phyloP scores from a whole-genome alignment of 2,797 vertebrate genomes.

The Melanotaenia trifasciata region DNA sequence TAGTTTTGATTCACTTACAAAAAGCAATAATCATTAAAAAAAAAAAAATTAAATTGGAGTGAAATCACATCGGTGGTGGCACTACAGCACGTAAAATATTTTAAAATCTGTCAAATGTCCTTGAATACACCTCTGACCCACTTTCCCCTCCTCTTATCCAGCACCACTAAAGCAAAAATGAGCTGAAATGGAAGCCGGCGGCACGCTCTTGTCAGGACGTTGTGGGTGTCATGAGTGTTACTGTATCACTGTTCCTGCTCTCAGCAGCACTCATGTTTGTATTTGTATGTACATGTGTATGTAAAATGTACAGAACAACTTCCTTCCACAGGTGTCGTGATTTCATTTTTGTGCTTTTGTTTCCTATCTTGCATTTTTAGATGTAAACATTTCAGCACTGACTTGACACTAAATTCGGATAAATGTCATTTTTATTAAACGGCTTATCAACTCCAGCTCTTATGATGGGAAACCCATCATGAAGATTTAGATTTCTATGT shows the following conservation, averaged over 20 bases:
- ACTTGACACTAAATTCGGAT: constrained; percentile 11
- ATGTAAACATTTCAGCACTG: constrained; percentile 4
- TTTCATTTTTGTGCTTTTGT: constrained; percentile 24
- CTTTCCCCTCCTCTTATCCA: background rate
- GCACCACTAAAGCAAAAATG: background rate
- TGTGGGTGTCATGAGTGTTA: constrained; percentile 16
- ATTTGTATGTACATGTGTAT: constrained; percentile 39
- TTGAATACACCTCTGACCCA: constrained; percentile 11
- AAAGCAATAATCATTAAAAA: constrained; percentile 57
- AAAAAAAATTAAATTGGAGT: background rate
- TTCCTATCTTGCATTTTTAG: constrained; percentile 9
- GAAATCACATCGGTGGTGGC: background rate
- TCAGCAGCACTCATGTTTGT: constrained; percentile 53
- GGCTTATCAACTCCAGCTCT: constrained; percentile 8
- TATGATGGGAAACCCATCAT: background rate
- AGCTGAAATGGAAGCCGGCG: background rate
- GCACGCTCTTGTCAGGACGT: background rate
- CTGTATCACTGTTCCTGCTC: constrained; percentile 58
- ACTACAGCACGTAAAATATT: background rate
- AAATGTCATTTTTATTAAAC: constrained; percentile 34
- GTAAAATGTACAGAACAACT: constrained; percentile 60
- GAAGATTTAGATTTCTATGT: background rate
- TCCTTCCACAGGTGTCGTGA: constrained; percentile 35
- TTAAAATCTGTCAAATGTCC: background rate
- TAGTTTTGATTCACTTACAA: background rate